Percentiles rank a stretch among this genome's conserved stretches.
Evolutionary conservation across 92 coral and sea anemone genomes (phyloP).

Genomic region (Phenganax marumi): DNA sequence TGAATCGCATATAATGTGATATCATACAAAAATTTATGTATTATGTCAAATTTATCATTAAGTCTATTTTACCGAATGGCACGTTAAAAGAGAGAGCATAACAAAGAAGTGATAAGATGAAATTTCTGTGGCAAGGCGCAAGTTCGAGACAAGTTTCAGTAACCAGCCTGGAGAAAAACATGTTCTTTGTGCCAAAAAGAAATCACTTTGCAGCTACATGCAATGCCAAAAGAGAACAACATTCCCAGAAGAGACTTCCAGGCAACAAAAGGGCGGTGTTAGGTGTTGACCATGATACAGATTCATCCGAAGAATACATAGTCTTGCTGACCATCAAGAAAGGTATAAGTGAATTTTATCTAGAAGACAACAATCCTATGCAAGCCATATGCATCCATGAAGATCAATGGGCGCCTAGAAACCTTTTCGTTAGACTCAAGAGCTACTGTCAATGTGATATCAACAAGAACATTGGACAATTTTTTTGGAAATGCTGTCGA

Average conservation of each 20-base stretch:
- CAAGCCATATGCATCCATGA: slow-evolving; percentile 8
- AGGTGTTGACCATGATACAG: slow-evolving; percentile 1
- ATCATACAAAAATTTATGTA: no score
- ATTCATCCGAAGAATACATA: not conserved
- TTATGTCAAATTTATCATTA: no score
- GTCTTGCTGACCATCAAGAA: slow-evolving; percentile 7
- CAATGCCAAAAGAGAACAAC: not conserved
- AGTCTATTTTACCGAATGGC: no score
- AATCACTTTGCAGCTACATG: no score
- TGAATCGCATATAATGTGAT: no score
- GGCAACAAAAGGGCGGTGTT: not conserved
- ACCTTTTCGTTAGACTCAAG: not conserved
- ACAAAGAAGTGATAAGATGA: no score
- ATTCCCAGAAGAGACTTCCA: not conserved
- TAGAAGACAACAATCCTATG: not conserved
- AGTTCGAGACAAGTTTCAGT: no score
- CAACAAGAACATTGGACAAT: not conserved
- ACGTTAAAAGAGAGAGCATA: no score
- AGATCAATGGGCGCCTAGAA: not conserved
- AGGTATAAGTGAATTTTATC: not conserved
- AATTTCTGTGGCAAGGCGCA: no score
- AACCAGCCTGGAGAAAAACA: no score
- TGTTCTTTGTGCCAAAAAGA: no score
- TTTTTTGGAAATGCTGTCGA: not conserved
- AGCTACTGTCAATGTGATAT: not conserved